These are phyloP conservation scores for Aplocera efformata DNA, from an alignment of 2,888 invertebrate genomes.

Conservation along the genomic window DNA sequence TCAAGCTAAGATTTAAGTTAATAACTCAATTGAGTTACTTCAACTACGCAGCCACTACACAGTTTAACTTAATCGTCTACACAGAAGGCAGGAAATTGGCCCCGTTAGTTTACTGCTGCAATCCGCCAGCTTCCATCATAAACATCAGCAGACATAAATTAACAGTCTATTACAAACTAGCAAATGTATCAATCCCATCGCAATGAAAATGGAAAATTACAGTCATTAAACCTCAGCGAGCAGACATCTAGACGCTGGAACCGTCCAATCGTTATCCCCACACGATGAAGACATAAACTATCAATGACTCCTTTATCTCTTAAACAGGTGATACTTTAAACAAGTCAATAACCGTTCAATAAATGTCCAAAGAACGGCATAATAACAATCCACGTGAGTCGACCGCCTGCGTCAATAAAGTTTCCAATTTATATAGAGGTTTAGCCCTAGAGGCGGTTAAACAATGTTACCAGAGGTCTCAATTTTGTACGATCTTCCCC, in stretches of 20 bases:
- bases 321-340: slow-evolving; percentile 77
- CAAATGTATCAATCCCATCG: slow-evolving; percentile 57
- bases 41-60: too few relatives aligned
- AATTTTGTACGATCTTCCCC: slow-evolving; percentile 29
- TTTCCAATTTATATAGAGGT: slow-evolving; percentile 76
- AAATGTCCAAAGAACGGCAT: slow-evolving; percentile 76
- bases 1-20: too few relatives aligned
- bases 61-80: too few relatives aligned
- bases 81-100: too few relatives aligned
- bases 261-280: slow-evolving; percentile 47
- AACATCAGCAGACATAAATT: slow-evolving; percentile 38
- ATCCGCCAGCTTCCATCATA: slow-evolving; percentile 2
- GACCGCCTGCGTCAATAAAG: slow-evolving; percentile 67
- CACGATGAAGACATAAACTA: slow-evolving; percentile 73
- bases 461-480: slow-evolving; percentile 37
- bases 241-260: slow-evolving; percentile 57
- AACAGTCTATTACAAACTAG: slow-evolving; percentile 40
- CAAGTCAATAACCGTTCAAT: slow-evolving; percentile 79
- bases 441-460: slow-evolving; percentile 77
- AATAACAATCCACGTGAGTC: slow-evolving; percentile 74
- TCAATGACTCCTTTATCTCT: slow-evolving; percentile 73
- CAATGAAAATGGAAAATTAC: slow-evolving; percentile 71
- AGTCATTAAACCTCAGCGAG: slow-evolving; percentile 58
- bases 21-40: too few relatives aligned
- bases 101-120: not conserved